Base-by-base conservation (phyloP, 2,888 invertebrate species). In the Pristionchus japonicus region DNA sequence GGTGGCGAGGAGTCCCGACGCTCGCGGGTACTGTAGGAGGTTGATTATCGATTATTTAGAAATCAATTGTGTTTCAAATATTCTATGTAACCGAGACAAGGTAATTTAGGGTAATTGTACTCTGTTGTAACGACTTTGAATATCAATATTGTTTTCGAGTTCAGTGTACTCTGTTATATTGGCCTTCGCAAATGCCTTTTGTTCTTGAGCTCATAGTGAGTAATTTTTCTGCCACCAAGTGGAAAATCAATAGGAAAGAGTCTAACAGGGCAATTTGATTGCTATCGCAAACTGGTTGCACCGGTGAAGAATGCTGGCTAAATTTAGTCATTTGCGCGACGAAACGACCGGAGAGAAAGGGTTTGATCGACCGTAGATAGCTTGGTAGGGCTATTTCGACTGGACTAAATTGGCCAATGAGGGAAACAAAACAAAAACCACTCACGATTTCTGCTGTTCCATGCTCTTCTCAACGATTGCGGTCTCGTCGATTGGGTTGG, bases 401-500 rank as follows among this genome's bases (percentile, higher is more conserved):
- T n/a, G n/a, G n/a, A 34, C n/a, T 1, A 57, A 57, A 17, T 4
- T 52, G 20, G 20, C 6, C 20, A 20, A 52, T 1, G 17, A 17
- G 52, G 20, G 23, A 52, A 2, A 20, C 23, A 3, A 52, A 57
- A 34, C 37, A 17, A 17, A 1, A 40, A 82, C 27, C 37, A 61
- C 85, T 64, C 43, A 85, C 85, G 31, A 61, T n/a, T 52, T 47
- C 15, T 40, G 31, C 49, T 49, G 47, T 31, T 84, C 57, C 77
- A 80, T 87, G 80, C 43, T 87, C 87, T 61, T 87, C 57, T 77
- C 80, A 1, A 87, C 61, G n/a, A 87, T 87, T 2, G 90, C 89
- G 9, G 90, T 89, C 74, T 92, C 92, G 89, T 92, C 92, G 40
- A 90, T 89, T 27, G 92, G 91, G 86, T 92, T 90, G 2, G 90